These are phyloP conservation scores for Threskiornis aethiopicus DNA, from an alignment of 2,797 vertebrate genomes.

Conservation along the genomic window DNA sequence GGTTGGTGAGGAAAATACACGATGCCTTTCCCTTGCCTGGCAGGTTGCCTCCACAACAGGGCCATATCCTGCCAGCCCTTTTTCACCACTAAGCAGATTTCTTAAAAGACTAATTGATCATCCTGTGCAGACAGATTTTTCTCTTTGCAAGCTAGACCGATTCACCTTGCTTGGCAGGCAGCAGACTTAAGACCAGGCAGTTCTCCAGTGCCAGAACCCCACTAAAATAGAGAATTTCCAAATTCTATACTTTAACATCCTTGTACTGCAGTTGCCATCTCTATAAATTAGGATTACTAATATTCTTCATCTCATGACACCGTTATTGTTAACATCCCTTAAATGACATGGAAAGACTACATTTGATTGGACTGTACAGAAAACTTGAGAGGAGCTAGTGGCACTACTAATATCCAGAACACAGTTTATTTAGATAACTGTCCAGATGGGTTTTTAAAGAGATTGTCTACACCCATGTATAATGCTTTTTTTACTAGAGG, in stretches of 20 bases:
- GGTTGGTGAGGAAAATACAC: constrained; percentile 25
- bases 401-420: neutral
- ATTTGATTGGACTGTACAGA: neutral
- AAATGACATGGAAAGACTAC: neutral
- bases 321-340: neutral
- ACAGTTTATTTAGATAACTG: neutral
- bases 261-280: neutral
- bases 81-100: neutral
- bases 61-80: neutral
- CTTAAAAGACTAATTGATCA: neutral
- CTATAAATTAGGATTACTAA: neutral
- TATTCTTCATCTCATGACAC: neutral
- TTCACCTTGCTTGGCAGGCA: neutral
- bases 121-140: neutral
- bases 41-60: neutral
- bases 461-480: neutral
- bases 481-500: neutral
- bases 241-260: neutral
- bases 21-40: neutral
- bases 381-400: neutral
- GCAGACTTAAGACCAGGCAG: neutral
- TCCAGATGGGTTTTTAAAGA: neutral
- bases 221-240: neutral
- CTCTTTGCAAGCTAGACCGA: neutral
- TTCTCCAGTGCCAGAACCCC: neutral